phyloP scores from a whole-genome alignment of 2,113 vertebrate species.

The Pangasianodon hypophthalmus region DNA sequence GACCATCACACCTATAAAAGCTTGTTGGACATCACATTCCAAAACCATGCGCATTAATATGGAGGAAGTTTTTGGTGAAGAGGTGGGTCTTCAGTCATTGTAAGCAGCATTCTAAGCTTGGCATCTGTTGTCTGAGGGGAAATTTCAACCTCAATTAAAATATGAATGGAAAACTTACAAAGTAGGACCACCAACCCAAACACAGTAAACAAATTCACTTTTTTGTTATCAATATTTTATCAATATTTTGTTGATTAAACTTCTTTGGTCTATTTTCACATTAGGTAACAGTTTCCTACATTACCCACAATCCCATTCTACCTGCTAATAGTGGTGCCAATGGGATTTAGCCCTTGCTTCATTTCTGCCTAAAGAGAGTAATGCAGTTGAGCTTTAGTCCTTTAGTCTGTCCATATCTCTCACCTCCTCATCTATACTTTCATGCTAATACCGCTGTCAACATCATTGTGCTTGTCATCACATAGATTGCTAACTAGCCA shows the following conservation, averaged over 20 bases:
- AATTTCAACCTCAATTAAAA: too few species aligned
- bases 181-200: neutral
- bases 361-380: too few species aligned
- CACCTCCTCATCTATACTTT: neutral
- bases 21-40: neutral
- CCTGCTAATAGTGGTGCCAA: too few species aligned
- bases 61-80: neutral
- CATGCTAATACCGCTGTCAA: neutral
- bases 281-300: too few species aligned
- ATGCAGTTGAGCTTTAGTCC: too few species aligned
- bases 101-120: neutral
- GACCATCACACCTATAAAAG: neutral
- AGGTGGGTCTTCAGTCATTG: neutral
- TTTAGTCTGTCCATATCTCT: too few species aligned
- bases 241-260: too few species aligned
- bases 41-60: neutral
- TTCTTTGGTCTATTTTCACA: too few species aligned
- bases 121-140: neutral
- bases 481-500: neutral
- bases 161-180: neutral
- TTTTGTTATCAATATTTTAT: too few species aligned
- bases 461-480: too few species aligned
- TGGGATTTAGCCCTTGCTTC: too few species aligned
- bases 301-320: neutral
- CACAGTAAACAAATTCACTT: neutral